Base-by-base conservation (phyloP, 23 tunicate genomes). In the Halocynthia roretzi region DNA sequence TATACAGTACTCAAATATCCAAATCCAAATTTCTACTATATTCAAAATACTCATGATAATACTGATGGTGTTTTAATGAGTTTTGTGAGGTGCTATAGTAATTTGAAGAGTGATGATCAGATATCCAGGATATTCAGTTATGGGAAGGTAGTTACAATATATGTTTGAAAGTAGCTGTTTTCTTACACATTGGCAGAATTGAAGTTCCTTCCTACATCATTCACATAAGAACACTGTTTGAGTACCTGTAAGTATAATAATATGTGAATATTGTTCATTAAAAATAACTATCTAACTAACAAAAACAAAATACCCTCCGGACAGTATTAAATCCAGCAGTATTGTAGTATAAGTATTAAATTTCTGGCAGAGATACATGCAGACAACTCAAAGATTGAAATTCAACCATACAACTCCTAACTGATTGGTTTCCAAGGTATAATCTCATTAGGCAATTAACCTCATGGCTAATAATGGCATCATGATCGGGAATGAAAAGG, bases 161-260 rank as follows among this genome's bases (percentile, higher is more conserved):
- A 67, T 67, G 22, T 67, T 20, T n/a, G 5, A 1, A 18, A 71
- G 11, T 71, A 11, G 56, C 2, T 10, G 51, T 56, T 54, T 50
- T 54, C 78, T 74, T 48, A 74, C 70, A 65, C 22, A 65, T 74
- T 53, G 15, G 78, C 78, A 74, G 17, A 11, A 54, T 53, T 74
- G 78, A 54, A 74, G 31, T 53, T 62, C 21, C 56, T 74, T 74
- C 56, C 78, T 15, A 64, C 78, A 54, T 74, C 78, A 74, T 74
- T 54, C 56, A 53, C 56, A 52, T 50, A 74, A n/a, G 56, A 49
- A 17, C 17, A 52, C 31, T 74, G 78, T 62, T 74, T 74, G 17
- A 54, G 56, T 17, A 74, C 78, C 78, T 74, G 62, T 4, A 11
- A 71, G 15, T 11, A 18, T 8, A 15, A 56, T 50, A 44, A 10